These are phyloP conservation scores for Drosophila lutescens DNA, from an alignment of 2,888 invertebrate species.

Conservation along the genomic window DNA sequence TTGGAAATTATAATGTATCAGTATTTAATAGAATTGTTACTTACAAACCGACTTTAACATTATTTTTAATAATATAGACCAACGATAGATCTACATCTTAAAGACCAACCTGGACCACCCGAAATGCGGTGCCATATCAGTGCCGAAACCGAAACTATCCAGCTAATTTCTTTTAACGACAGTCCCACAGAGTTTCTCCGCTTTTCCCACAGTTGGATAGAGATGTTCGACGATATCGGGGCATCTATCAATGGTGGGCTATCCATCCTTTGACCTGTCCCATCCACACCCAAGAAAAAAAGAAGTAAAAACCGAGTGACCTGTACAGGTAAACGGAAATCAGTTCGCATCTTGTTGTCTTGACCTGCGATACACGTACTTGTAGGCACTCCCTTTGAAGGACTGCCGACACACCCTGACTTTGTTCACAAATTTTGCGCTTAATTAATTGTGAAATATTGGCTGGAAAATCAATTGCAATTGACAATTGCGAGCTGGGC, in stretches of 20 bases:
- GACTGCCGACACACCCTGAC: constrained; percentile 44
- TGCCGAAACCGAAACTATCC: constrained; percentile 42
- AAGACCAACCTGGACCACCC: constrained; percentile 22
- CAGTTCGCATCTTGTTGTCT: constrained; percentile 50
- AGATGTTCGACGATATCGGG: constrained; percentile 42
- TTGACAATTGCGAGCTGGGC: constrained; percentile 28
- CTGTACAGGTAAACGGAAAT: constrained; percentile 55
- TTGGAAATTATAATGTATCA: too few relatives aligned
- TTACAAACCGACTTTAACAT: neutral
- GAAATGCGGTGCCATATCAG: constrained; percentile 20
- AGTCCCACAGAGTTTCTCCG: constrained; percentile 48
- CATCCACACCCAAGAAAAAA: constrained; percentile 50
- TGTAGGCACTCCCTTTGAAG: constrained; percentile 40
- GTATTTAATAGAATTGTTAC: too few relatives aligned
- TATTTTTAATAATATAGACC: neutral
- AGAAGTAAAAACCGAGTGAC: neutral
- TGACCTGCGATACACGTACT: constrained; percentile 11
- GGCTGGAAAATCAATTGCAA: constrained; percentile 57
- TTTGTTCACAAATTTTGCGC: constrained; percentile 66
- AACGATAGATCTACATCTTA: neutral
- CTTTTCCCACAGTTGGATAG: constrained; percentile 29
- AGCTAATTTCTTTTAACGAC: constrained; percentile 44
- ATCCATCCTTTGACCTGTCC: constrained; percentile 55
- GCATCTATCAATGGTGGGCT: constrained; percentile 61
- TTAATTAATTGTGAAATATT: constrained; percentile 74